Evolutionary conservation across 2,888 invertebrate genomes (phyloP).

Genomic region (Cinara cedri): DNA sequence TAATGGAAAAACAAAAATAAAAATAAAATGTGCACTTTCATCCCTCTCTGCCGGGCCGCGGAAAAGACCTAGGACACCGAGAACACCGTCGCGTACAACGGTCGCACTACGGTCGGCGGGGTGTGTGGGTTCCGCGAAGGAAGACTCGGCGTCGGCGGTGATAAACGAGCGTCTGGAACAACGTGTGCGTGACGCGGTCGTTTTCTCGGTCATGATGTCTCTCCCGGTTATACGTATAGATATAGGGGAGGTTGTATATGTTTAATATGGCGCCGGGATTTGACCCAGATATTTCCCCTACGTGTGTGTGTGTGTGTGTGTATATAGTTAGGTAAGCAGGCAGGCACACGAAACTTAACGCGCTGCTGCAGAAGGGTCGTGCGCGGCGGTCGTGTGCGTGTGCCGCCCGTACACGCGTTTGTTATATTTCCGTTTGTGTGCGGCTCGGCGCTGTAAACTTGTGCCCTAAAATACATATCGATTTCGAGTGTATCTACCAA

Average conservation of each 20-base stretch:
- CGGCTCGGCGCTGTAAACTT: neutral
- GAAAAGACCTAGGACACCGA: constrained; percentile 52
- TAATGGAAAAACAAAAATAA: too few species aligned
- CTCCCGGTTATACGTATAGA: neutral
- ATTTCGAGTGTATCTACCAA: constrained; percentile 22
- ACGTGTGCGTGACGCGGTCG: constrained; percentile 1
- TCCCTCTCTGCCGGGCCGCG: neutral
- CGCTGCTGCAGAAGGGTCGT: neutral
- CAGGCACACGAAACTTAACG: neutral
- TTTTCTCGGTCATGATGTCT: neutral
- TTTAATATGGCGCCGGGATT: neutral
- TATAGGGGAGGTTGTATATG: neutral
- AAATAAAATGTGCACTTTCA: too few species aligned
- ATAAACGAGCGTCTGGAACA: constrained; percentile 42
- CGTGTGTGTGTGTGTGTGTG: neutral
- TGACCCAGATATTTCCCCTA: constrained; percentile 41
- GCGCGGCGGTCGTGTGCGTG: neutral
- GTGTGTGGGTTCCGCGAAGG: neutral
- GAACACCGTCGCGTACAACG: neutral
- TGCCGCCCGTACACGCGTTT: neutral
- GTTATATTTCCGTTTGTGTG: constrained; percentile 26
- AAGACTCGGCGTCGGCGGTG: neutral
- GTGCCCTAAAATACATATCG: constrained; percentile 43
- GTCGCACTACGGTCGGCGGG: neutral
- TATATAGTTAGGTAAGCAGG: too few species aligned